phyloP scores from a whole-genome alignment of 1,140 invertebrate species.

The Eufriesea mexicana region DNA sequence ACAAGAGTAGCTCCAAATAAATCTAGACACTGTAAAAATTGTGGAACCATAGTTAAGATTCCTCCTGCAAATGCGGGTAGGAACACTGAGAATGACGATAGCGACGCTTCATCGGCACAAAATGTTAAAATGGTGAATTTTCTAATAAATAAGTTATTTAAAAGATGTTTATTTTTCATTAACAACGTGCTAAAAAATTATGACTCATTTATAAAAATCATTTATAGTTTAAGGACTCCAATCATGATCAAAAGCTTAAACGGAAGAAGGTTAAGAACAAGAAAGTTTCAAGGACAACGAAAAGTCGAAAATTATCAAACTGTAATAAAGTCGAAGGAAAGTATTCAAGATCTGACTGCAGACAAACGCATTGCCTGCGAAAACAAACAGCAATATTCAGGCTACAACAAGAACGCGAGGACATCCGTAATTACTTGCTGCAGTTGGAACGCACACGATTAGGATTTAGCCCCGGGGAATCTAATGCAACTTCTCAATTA shows the following conservation, averaged over 20 bases:
- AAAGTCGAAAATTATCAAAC: slow-evolving; percentile 16
- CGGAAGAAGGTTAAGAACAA: slow-evolving; percentile 17
- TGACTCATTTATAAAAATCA: neutral
- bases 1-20: neutral
- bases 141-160: neutral
- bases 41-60: neutral
- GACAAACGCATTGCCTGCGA: slow-evolving; percentile 41
- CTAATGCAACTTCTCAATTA: neutral
- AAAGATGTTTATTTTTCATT: neutral
- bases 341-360: slow-evolving; percentile 30
- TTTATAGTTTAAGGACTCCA: neutral
- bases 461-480: slow-evolving; percentile 19
- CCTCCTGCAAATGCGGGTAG: neutral
- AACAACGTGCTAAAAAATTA: neutral
- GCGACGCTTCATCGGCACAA: neutral
- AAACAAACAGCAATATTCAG: slow-evolving; percentile 43
- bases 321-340: slow-evolving; percentile 37
- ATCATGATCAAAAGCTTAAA: neutral
- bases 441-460: slow-evolving; percentile 50
- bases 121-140: slow-evolving; percentile 13
- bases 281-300: neutral
- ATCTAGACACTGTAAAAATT: neutral
- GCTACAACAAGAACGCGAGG: slow-evolving; percentile 59
- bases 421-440: slow-evolving; percentile 61
- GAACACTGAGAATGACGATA: neutral